Evolutionary conservation across 2,888 invertebrate species (phyloP).

Genomic region (Acanthosepion pharaonis): DNA sequence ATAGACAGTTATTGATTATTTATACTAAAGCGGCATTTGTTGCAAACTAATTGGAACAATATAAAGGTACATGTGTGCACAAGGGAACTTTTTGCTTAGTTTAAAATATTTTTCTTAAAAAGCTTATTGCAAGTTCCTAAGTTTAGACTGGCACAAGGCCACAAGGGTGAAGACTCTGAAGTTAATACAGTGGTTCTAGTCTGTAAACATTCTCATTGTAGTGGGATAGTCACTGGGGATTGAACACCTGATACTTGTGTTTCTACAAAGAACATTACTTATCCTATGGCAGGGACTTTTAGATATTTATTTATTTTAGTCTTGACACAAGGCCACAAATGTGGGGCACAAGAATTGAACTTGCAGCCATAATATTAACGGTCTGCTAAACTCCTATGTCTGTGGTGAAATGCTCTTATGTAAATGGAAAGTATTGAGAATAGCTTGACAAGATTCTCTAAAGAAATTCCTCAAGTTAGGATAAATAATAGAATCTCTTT

Average conservation of each 20-base stretch:
- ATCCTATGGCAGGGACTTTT: neutral
- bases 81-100: no score
- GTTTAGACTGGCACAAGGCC: no score
- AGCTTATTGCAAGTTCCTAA: no score
- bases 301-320: neutral
- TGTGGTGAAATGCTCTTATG: neutral
- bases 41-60: no score
- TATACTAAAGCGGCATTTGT: no score
- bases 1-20: neutral
- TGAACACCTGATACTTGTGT: neutral
- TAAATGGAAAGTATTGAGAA: neutral
- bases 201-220: neutral
- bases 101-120: no score
- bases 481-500: neutral
- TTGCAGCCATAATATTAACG: neutral
- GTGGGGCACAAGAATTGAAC: neutral
- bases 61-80: no score
- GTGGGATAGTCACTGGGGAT: neutral
- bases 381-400: neutral
- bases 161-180: neutral
- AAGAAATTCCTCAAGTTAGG: neutral
- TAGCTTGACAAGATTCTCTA: neutral
- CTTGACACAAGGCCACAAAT: neutral
- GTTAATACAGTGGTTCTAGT: no score
- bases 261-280: neutral